Evolutionary conservation across 2,797 vertebrate species (phyloP).

Genomic region (Lacerta viridis): DNA sequence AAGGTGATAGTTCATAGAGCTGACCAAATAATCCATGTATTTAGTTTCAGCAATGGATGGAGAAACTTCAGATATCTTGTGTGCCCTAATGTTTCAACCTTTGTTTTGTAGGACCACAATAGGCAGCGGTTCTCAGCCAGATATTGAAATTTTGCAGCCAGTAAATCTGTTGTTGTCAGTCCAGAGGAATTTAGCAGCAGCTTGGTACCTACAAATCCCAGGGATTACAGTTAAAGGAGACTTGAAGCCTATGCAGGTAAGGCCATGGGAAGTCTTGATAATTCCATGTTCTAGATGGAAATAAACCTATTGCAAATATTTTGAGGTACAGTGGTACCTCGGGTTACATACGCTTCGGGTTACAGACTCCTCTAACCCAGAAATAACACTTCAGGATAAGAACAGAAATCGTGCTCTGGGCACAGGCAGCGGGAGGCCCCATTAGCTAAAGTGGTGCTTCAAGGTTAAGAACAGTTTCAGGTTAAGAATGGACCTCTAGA

Average conservation of each 20-base stretch:
- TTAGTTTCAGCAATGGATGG: no score
- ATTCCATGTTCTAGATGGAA: rapidly evolving
- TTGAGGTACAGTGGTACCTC: no score
- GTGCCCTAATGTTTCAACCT: neutral
- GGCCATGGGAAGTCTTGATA: rapidly evolving
- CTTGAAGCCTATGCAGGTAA: slow-evolving; percentile 94
- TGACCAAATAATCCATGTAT: no score
- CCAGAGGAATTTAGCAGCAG: slow-evolving; percentile 91
- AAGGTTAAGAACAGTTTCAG: no score
- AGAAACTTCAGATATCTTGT: neutral
- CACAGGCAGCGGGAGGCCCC: no score
- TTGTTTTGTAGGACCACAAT: slow-evolving; percentile 76
- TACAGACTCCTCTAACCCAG: no score
- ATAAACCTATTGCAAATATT: neutral
- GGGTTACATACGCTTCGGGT: no score
- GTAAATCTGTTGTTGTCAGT: slow-evolving; percentile 90
- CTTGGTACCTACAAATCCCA: slow-evolving; percentile 90
- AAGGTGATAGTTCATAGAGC: no score
- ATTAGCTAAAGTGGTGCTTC: no score
- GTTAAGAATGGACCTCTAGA: no score
- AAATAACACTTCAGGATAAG: no score
- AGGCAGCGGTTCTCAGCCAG: slow-evolving; percentile 68
- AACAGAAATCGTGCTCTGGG: no score
- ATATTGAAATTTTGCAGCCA: slow-evolving; percentile 88
- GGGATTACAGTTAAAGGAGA: slow-evolving; percentile 89